phyloP scores from a whole-genome alignment of 2,888 invertebrate genomes.

The Keiferia lycopersicella region DNA sequence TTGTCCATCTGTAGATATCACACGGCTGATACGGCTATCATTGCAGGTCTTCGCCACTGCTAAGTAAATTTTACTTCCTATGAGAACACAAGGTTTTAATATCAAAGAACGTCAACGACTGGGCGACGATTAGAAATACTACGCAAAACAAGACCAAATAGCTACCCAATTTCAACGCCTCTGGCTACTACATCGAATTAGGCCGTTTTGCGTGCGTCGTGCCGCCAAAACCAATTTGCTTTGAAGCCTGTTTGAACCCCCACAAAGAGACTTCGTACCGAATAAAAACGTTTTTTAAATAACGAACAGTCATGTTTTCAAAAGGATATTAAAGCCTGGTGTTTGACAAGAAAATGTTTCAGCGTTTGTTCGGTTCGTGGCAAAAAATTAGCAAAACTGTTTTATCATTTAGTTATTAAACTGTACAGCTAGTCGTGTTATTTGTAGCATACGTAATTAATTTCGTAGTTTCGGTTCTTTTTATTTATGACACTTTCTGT shows the following conservation, averaged over 20 bases:
- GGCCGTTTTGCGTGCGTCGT: not conserved
- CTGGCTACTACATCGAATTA: not conserved
- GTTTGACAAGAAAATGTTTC: not conserved
- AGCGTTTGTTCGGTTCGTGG: not conserved
- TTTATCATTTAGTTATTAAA: no score
- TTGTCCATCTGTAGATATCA: no score
- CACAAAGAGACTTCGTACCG: constrained; percentile 26
- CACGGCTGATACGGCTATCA: no score
- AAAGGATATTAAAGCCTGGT: constrained; percentile 19
- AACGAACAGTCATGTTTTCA: constrained; percentile 17
- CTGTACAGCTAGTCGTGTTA: no score
- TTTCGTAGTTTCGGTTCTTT: no score
- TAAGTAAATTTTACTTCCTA: no score
- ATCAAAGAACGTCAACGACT: not conserved
- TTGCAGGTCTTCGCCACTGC: no score
- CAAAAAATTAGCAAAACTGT: not conserved
- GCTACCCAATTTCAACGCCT: not conserved
- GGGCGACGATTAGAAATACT: not conserved
- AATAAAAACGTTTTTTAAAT: constrained; percentile 25
- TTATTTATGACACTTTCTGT: no score
- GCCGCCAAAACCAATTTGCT: constrained; percentile 52
- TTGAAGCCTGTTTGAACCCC: constrained; percentile 49
- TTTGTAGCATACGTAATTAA: no score
- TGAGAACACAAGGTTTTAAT: no score
- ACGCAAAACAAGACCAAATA: not conserved